Conservation (phyloP, 2,113 vertebrate species). For the Oostethus manadensis region DNA sequence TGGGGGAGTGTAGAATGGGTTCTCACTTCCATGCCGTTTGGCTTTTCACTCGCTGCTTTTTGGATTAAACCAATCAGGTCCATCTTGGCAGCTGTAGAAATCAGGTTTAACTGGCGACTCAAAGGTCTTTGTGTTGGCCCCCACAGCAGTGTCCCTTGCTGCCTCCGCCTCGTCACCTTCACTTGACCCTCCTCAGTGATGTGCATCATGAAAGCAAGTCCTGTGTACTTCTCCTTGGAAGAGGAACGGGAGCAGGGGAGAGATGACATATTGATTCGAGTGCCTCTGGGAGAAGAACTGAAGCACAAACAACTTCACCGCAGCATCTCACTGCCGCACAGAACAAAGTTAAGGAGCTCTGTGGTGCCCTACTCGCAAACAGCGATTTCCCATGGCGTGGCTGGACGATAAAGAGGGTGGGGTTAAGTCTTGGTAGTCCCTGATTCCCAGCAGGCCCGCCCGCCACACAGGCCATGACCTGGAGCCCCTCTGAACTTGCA, state of each 20-base stretch:
- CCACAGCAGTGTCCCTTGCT: conserved; percentile 36
- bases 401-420: conserved; percentile 23
- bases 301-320: conserved; percentile 57
- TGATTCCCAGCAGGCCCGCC: conserved; percentile 35
- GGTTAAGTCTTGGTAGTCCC: conserved; percentile 44
- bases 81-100: conserved; percentile 34
- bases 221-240: conserved; percentile 53
- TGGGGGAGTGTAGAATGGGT: too few species aligned
- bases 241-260: conserved; percentile 28
- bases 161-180: conserved; percentile 8
- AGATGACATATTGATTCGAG: conserved; percentile 69
- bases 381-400: conserved; percentile 46
- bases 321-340: conserved; percentile 36
- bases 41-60: neutral
- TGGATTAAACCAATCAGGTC: conserved; percentile 30
- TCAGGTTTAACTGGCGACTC: conserved; percentile 25
- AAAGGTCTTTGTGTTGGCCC: conserved; percentile 27
- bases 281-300: conserved; percentile 56
- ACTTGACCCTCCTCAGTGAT: conserved; percentile 51
- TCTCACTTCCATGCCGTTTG: too few species aligned
- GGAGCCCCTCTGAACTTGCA: conserved; percentile 40
- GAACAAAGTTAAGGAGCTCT: conserved; percentile 26
- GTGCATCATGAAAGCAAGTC: conserved; percentile 66
- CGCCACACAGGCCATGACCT: conserved; percentile 42
- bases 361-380: conserved; percentile 47